Conservation (phyloP, 1,140 invertebrate species). For the Portunus trituberculatus region DNA sequence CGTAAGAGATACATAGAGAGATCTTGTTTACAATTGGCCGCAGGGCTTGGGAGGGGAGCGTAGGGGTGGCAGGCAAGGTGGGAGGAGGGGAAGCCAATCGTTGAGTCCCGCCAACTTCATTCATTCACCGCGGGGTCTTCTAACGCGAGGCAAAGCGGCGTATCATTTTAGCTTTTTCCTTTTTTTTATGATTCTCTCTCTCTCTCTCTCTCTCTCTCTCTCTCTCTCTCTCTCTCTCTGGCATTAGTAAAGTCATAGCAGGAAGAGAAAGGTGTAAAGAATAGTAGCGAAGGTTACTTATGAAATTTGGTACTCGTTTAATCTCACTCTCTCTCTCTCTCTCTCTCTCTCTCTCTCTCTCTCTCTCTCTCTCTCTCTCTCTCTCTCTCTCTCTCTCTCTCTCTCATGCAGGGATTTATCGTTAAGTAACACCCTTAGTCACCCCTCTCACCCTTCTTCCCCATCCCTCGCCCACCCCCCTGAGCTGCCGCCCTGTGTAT, state of each 20-base stretch:
- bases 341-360: no score
- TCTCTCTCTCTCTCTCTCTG: not conserved
- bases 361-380: no score
- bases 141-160: not conserved
- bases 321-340: not conserved
- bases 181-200: not conserved
- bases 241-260: not conserved
- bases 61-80: no score
- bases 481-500: not conserved
- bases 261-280: not conserved
- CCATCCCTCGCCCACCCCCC: not conserved
- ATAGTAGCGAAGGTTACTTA: not conserved
- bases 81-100: not conserved
- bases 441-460: no score
- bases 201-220: not conserved
- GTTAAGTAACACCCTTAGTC: not conserved
- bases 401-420: not conserved
- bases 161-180: slow-evolving; percentile 63
- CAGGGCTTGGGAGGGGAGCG: slow-evolving; percentile 36
- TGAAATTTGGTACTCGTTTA: no score
- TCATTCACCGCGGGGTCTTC: slow-evolving; percentile 18
- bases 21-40: slow-evolving; percentile 75
- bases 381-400: no score
- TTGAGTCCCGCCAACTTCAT: no score
- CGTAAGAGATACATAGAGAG: slow-evolving; percentile 70